Base-by-base conservation (phyloP, 2,113 vertebrate species). In the Actinemys pallida region DNA sequence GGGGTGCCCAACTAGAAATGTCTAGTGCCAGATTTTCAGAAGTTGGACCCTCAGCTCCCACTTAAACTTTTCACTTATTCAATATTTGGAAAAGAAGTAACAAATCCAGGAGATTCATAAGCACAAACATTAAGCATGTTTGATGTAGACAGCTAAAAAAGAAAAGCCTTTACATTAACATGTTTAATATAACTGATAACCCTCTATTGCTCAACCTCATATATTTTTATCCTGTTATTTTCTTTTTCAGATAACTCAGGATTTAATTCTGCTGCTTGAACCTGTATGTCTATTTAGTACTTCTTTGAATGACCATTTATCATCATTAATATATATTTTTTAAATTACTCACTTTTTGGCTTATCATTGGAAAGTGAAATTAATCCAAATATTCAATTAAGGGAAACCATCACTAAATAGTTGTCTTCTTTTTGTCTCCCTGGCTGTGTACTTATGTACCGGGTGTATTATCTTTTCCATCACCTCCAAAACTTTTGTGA, bases 401-500 rank as follows among this genome's bases (percentile, higher is more conserved):
- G 95, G 57, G 87, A 95, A 92, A 90, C 54, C 1, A 88, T 90
- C 24, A 89, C 86, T 90, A 92, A 96, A 88, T 88, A 89, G 94
- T 90, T 95, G 87, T 75, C 83, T 83, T 87, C 79, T 14, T 75
- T 95, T 95, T 92, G 84, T 76, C n/a, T 92, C 78, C 93, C 93
- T 92, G 93, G 82, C 95, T 50, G 57, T 42, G 65, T 86, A 83
- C 72, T 83, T 82, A 65, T n/a, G 83, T 92, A 6, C 0, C 54
- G 81, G 52, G 72, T 56, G 90, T 86, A 81, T 22, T 86, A 83
- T 54, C 56, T 22, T 89, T 89, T 57, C 8, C 81, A 78, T 76
- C 84, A 93, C 90, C 95, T 96, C 93, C 93, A 90, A 92, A 85
- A 49, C 88, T 86, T 93, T 25, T 93, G 82, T 57, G 45, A 53